phyloP scores from a whole-genome alignment of 2,797 vertebrate genomes.

The Sebastes itinus region DNA sequence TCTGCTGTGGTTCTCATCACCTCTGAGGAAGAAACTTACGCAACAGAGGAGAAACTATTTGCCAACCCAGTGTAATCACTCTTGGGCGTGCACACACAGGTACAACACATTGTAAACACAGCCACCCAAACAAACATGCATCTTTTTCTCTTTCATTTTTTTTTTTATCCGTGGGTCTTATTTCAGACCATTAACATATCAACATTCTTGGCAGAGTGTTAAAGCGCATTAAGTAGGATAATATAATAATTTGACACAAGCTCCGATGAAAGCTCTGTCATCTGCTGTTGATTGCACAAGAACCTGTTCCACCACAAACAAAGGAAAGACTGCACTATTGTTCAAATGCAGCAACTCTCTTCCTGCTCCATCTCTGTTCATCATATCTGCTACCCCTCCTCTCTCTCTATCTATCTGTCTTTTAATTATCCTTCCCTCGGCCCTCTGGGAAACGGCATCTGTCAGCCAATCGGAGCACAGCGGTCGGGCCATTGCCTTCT shows the following conservation, averaged over 20 bases:
- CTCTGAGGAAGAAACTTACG: slow-evolving; percentile 15
- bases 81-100: slow-evolving; percentile 1
- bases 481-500: background rate
- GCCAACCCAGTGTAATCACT: slow-evolving; percentile 1
- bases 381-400: slow-evolving; percentile 3
- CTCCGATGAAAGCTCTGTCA: slow-evolving; percentile 15
- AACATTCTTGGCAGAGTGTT: slow-evolving; percentile 43
- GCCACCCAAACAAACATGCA: slow-evolving; percentile 4
- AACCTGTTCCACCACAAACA: slow-evolving; percentile 57
- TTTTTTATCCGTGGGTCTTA: slow-evolving; percentile 29
- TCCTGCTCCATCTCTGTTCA: background rate
- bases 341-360: slow-evolving; percentile 19
- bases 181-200: slow-evolving; percentile 53
- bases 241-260: slow-evolving; percentile 33
- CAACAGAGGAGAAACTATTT: slow-evolving; percentile 31
- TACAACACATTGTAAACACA: slow-evolving; percentile 13
- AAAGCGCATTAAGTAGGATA: slow-evolving; percentile 46
- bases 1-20: slow-evolving; percentile 23
- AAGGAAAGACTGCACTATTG: slow-evolving; percentile 24
- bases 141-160: background rate
- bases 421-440: slow-evolving; percentile 32
- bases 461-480: slow-evolving; percentile 30
- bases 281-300: slow-evolving; percentile 21
- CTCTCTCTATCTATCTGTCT: background rate
- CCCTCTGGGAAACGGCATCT: slow-evolving; percentile 24